phyloP scores from a whole-genome alignment of 2,888 invertebrate genomes.

The Drosophila cognata region DNA sequence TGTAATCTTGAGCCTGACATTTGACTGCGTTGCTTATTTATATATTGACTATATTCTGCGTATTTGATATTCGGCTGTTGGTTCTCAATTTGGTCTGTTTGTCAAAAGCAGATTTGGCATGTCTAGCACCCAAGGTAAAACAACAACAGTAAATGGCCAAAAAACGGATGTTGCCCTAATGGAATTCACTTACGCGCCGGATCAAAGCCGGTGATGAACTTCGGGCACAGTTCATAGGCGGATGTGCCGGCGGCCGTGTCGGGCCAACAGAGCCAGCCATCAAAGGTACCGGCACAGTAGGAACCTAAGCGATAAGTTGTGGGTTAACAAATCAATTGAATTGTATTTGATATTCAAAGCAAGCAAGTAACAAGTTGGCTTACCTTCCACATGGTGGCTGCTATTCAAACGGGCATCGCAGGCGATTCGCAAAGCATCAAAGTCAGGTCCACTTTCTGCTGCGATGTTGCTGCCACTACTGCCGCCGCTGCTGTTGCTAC shows the following conservation, averaged over 20 bases:
- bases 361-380: conserved; percentile 28
- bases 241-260: conserved; percentile 89
- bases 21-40: conserved; percentile 35
- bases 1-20: conserved; percentile 36
- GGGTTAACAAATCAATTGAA: conserved; percentile 27
- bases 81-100: conserved; percentile 25
- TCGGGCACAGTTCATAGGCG: conserved; percentile 90
- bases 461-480: conserved; percentile 24
- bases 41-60: conserved; percentile 18
- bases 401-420: conserved; percentile 80
- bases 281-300: conserved; percentile 91
- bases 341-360: conserved; percentile 1
- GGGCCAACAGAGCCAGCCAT: conserved; percentile 93
- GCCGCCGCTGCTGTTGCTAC: conserved; percentile 40
- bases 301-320: conserved; percentile 83
- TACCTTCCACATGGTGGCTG: conserved; percentile 69
- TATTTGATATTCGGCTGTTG: conserved; percentile 12
- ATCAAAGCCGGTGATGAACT: conserved; percentile 91
- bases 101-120: conserved; percentile 56
- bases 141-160: conserved; percentile 20
- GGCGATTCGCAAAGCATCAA: conserved; percentile 75
- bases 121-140: not conserved
- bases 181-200: conserved; percentile 87
- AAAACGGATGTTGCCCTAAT: conserved; percentile 53
- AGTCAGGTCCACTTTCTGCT: conserved; percentile 74